Percentiles rank a stretch among this genome's conserved stretches.
These are phyloP conservation scores for Rapana venosa DNA, from an alignment of 2,888 invertebrate species.

Conservation along the genomic window DNA sequence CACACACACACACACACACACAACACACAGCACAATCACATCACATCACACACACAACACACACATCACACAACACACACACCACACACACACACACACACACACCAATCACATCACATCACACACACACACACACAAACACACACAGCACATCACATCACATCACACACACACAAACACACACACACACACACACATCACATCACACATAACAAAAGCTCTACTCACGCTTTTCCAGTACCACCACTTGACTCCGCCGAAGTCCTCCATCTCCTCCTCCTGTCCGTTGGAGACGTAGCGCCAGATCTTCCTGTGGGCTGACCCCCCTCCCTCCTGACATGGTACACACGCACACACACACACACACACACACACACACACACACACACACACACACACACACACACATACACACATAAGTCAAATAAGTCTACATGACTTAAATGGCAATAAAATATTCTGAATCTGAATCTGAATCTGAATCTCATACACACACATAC, in stretches of 20 bases:
- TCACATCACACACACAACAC: neutral
- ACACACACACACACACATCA: neutral
- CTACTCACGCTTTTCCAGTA: slow-evolving; percentile 37
- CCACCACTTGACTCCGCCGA: slow-evolving; percentile 33
- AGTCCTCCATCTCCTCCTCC: slow-evolving; percentile 25
- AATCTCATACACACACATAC: neutral
- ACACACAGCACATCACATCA: no score
- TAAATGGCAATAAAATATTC: no score
- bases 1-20: neutral
- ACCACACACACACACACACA: no score
- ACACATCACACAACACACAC: no score
- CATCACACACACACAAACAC: neutral
- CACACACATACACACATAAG: neutral
- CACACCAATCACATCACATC: neutral
- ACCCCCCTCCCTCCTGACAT: neutral
- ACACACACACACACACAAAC: neutral
- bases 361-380: neutral
- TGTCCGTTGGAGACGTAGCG: slow-evolving; percentile 15
- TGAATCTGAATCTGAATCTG: no score
- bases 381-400: neutral
- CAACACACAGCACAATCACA: neutral
- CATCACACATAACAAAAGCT: neutral
- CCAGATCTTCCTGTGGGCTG: slow-evolving; percentile 13
- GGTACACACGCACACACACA: neutral
- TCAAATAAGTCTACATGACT: no score